Percentiles rank a stretch among this genome's conserved stretches.
phyloP scores from a whole-genome alignment of 2,113 vertebrate species.

The Platanista minor region DNA sequence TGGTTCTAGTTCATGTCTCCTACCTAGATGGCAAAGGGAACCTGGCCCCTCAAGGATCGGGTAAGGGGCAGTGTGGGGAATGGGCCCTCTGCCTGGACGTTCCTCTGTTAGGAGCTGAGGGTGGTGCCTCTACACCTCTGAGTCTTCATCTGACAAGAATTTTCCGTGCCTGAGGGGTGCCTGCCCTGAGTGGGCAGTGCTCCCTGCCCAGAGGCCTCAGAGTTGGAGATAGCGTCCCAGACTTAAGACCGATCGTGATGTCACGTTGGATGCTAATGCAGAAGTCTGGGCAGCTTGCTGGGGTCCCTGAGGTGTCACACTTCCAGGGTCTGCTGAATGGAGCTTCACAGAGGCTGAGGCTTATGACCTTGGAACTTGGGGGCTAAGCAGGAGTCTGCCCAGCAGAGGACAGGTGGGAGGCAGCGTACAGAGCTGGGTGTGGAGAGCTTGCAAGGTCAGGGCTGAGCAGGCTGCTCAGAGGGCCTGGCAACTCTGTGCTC shows the following conservation, averaged over 20 bases:
- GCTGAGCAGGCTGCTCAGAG: not conserved
- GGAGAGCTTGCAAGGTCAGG: not conserved
- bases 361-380: not conserved
- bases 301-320: not conserved
- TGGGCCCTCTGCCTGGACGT: not conserved
- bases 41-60: slow-evolving; percentile 90
- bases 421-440: not conserved
- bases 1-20: slow-evolving; percentile 87
- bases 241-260: not conserved
- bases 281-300: not conserved
- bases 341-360: not conserved
- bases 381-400: not conserved
- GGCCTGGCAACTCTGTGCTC: not conserved
- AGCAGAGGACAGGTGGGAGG: not conserved
- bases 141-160: not conserved
- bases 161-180: not conserved
- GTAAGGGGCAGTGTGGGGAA: slow-evolving; percentile 63
- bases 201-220: not conserved
- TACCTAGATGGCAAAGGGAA: slow-evolving; percentile 94
- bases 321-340: not conserved
- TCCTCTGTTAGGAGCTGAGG: not conserved
- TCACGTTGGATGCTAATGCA: not conserved
- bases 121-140: not conserved
- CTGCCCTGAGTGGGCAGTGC: not conserved
- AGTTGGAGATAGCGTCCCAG: not conserved